phyloP scores from a whole-genome alignment of 2,797 vertebrate species.

The Gymnocypris eckloni region DNA sequence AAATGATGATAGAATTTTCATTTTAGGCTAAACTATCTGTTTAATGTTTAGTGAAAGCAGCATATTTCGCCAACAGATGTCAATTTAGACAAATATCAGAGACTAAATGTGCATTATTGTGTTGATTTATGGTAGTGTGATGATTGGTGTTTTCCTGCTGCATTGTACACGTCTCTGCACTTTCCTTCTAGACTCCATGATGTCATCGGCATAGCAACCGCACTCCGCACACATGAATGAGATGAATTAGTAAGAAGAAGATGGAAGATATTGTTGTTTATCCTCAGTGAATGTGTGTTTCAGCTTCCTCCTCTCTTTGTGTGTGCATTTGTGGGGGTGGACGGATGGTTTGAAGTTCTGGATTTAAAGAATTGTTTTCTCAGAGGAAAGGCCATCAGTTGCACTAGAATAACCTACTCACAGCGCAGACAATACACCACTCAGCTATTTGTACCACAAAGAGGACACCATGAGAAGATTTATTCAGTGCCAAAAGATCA shows the following conservation, averaged over 20 bases:
- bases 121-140: constrained; percentile 7
- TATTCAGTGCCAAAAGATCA: constrained; percentile 57
- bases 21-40: background rate
- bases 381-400: constrained; percentile 21
- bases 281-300: constrained; percentile 42
- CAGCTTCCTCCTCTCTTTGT: constrained; percentile 37
- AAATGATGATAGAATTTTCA: background rate
- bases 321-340: constrained; percentile 29
- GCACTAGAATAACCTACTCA: constrained; percentile 47
- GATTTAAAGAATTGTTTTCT: constrained; percentile 32
- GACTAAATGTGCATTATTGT: background rate
- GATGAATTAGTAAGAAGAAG: constrained; percentile 48
- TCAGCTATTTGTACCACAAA: constrained; percentile 58
- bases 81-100: constrained; percentile 14
- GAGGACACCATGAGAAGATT: constrained; percentile 50
- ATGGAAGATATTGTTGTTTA: constrained; percentile 54
- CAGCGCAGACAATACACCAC: constrained; percentile 45
- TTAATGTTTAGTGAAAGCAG: constrained; percentile 1
- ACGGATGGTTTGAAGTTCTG: constrained; percentile 23
- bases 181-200: constrained; percentile 46
- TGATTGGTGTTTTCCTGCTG: constrained; percentile 36
- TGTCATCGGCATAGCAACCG: constrained; percentile 55
- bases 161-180: constrained; percentile 26
- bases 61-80: background rate
- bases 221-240: constrained; percentile 37